Percentiles rank a stretch among this genome's conserved stretches.
Conservation (phyloP, 2,797 vertebrate species). For the Telmatherina bonti region DNA sequence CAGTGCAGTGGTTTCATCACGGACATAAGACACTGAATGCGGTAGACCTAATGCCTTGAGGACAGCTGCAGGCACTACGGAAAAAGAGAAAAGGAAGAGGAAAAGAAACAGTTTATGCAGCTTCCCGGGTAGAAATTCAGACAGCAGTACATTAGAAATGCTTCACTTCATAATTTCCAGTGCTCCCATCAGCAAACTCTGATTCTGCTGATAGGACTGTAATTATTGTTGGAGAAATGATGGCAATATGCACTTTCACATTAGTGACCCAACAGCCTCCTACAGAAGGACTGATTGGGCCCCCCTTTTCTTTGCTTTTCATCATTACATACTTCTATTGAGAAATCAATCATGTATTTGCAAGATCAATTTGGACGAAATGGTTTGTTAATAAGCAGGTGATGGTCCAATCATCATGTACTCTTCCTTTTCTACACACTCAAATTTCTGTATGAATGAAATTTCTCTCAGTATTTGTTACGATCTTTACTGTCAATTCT, state of each 20-base stretch:
- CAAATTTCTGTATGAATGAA: too few species aligned
- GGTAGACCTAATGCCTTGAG: neutral
- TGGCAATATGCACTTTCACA: neutral
- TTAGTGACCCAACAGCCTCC: neutral
- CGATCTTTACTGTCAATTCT: too few species aligned
- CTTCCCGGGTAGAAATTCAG: neutral
- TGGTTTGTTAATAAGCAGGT: too few species aligned
- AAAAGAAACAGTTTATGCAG: neutral
- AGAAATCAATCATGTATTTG: neutral
- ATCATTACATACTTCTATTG: neutral
- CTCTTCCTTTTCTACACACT: too few species aligned
- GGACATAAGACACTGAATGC: slow-evolving; percentile 11
- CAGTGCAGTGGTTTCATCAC: slow-evolving; percentile 3
- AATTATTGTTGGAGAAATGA: slow-evolving; percentile 13
- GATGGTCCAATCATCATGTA: too few species aligned
- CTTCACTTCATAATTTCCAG: slow-evolving; percentile 30
- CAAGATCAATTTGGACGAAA: too few species aligned
- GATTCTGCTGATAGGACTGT: slow-evolving; percentile 7
- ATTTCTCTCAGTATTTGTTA: too few species aligned
- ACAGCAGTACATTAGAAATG: slow-evolving; percentile 1
- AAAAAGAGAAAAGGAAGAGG: neutral
- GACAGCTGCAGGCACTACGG: neutral
- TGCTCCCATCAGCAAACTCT: neutral
- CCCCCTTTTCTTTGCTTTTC: neutral
- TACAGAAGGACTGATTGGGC: neutral